Percentiles rank a stretch among this genome's conserved stretches.
These are phyloP conservation scores for Nansenia antarctica DNA, from an alignment of 2,113 vertebrate genomes.

Conservation along the genomic window DNA sequence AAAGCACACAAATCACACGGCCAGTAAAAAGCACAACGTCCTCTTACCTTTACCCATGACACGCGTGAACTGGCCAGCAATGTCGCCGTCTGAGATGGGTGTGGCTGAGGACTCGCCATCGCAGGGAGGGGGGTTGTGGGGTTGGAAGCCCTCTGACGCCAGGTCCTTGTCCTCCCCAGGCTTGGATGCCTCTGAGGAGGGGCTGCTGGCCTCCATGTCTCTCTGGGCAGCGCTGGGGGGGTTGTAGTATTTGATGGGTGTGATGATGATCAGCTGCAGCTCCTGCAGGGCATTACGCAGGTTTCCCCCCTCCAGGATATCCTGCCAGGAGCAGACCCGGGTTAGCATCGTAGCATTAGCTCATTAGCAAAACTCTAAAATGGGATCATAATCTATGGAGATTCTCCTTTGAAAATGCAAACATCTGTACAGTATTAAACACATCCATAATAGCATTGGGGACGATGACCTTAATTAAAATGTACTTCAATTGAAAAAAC, in stretches of 20 bases:
- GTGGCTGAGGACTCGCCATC: conserved; percentile 84
- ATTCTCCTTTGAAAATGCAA: background rate
- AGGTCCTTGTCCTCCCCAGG: conserved; percentile 78
- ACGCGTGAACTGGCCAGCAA: conserved; percentile 91
- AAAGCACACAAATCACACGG: background rate
- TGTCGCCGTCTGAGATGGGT: conserved; percentile 88
- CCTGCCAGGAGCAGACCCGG: conserved; percentile 64
- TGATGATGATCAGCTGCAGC: conserved; percentile 90
- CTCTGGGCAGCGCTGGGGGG: conserved; percentile 69
- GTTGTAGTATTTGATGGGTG: conserved; percentile 87
- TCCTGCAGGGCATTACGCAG: conserved; percentile 90
- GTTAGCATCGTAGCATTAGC: background rate
- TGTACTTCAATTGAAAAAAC: background rate
- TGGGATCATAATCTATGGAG: background rate
- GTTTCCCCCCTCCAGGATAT: conserved; percentile 93
- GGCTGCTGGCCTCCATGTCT: conserved; percentile 52
- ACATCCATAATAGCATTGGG: background rate
- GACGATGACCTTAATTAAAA: background rate
- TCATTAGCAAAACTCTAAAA: background rate
- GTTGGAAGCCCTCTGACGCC: conserved; percentile 75
- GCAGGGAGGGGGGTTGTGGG: conserved; percentile 79
- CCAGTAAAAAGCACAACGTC: background rate
- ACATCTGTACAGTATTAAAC: background rate
- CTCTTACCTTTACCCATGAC: conserved; percentile 93
- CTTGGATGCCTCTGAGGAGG: conserved; percentile 69